Base-by-base conservation (phyloP, 64 coral and sea anemone genomes). In the Catalaphyllia jardinei region DNA sequence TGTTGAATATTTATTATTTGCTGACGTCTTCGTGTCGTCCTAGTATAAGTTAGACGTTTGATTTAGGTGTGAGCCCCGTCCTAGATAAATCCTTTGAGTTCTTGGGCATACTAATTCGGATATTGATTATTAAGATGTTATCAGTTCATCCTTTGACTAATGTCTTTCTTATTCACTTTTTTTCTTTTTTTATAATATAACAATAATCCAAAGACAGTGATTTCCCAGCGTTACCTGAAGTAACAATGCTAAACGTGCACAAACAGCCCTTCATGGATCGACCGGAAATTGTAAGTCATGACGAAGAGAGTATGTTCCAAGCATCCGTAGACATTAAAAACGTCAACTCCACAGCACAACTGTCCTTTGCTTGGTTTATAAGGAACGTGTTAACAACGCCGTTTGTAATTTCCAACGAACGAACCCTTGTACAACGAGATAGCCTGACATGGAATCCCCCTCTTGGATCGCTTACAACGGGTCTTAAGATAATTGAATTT, bases 401-500 rank as follows among this genome's bases (percentile, higher is more conserved):
- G 1, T 55, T 25, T 27, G 24, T 50, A 27, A 52, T 78, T 28
- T 78, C 76, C 8, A 25, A 9, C 5, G 15, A 78, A 8, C 19
- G 76, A 28, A 54, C 76, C 10, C 76, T 78, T 28, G 76, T 78
- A n/a, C 20, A 78, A n/a, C 19, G 46, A 55, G 49, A 54, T 55
- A 22, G 50, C 76, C n/a, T 55, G 9, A 54, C 51, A 13, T 78
- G 76, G 76, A 78, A 2, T 78, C 10, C 22, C 8, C 19, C 20
- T 4, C 22, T 10, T 54, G 76, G 25, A 78, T 78, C 50, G n/a
- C 22, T 78, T 24, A 10, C 76, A 27, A 55, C 10, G 46, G 76
- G 76, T 50, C 76, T 78, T 0, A 78, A 78, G 46, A 55, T 78
- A 13, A 52, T 78, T 28, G 76, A 78, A 55, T 55, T 78, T 24